A percentile compares a stretch with the other conserved stretches of the same genome.
Conservation (phyloP, 2,113 vertebrate species). For the Hypomesus transpacificus region DNA sequence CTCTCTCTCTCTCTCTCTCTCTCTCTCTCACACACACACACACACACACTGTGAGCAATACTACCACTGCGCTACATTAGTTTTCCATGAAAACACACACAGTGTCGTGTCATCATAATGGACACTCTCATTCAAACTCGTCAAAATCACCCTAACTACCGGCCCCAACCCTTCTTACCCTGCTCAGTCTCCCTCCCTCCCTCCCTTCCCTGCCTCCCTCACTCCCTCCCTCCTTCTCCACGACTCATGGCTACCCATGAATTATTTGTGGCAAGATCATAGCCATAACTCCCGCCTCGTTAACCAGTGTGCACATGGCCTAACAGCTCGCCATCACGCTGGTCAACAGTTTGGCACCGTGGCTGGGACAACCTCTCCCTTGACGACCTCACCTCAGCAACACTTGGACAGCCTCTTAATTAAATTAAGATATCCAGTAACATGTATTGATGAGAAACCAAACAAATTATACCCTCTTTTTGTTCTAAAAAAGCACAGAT, state of each 20-base stretch:
- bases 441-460: no score
- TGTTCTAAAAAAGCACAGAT: no score
- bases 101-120: no score
- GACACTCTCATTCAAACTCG: no score
- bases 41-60: slow-evolving; percentile 1
- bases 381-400: not conserved
- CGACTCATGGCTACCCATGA: slow-evolving; percentile 64
- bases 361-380: not conserved
- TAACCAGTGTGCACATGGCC: slow-evolving; percentile 61
- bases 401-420: not conserved
- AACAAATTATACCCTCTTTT: no score
- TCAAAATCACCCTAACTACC: no score
- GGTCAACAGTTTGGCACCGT: not conserved
- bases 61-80: not conserved
- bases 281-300: slow-evolving; percentile 70
- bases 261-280: slow-evolving; percentile 73
- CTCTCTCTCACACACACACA: slow-evolving; percentile 2
- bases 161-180: no score
- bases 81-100: not conserved
- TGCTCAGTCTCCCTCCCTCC: no score
- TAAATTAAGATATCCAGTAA: not conserved
- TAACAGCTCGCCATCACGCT: slow-evolving; percentile 57
- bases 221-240: slow-evolving; percentile 41
- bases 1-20: not conserved
- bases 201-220: not conserved